These are phyloP conservation scores for Ricordea florida DNA, from an alignment of 92 coral and sea anemone species.

Conservation along the genomic window DNA sequence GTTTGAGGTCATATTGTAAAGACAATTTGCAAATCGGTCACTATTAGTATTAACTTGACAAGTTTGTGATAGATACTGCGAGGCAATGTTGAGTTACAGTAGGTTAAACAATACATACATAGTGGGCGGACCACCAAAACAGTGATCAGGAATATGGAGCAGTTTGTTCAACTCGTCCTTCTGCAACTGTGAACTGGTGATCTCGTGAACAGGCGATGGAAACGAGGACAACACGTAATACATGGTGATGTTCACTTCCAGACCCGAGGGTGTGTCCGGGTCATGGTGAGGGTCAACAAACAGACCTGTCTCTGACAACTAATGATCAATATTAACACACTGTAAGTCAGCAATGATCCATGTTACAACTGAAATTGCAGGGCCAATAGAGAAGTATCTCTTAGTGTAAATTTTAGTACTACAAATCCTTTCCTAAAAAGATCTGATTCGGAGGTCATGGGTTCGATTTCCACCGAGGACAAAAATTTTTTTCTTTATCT, in stretches of 20 bases:
- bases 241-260: conserved; percentile 91
- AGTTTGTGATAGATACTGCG: not conserved
- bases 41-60: too few species aligned
- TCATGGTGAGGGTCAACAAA: conserved; percentile 90
- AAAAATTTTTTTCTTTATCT: too few species aligned
- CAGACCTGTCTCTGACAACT: conserved; percentile 91
- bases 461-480: too few species aligned
- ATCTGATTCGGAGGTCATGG: too few species aligned
- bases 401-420: conserved; percentile 2
- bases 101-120: conserved; percentile 65
- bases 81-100: not conserved
- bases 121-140: conserved; percentile 98
- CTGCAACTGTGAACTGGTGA: conserved; percentile 49
- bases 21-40: too few species aligned
- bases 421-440: too few species aligned
- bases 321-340: too few species aligned
- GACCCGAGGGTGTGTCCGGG: conserved; percentile 96
- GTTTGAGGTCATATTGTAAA: too few species aligned
- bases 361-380: too few species aligned
- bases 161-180: conserved; percentile 67
- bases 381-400: too few species aligned
- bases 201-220: conserved; percentile 61
- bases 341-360: too few species aligned
- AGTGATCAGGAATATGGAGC: conserved; percentile 89
- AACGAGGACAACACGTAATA: conserved; percentile 88